phyloP scores from a whole-genome alignment of 2,113 vertebrate species.

The Lathamus discolor region DNA sequence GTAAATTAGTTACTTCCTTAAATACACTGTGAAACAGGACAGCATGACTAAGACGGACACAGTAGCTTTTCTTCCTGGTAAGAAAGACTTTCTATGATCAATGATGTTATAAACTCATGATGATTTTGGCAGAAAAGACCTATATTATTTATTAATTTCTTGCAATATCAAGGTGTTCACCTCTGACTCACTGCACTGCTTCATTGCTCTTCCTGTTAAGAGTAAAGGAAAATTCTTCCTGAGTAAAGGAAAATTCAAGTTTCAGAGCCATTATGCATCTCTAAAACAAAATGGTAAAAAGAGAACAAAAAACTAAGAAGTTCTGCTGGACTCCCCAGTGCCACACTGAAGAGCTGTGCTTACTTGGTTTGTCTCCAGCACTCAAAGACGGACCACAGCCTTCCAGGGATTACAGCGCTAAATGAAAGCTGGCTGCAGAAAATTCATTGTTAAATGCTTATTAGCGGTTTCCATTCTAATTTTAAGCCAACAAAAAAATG shows the following conservation, averaged over 20 bases:
- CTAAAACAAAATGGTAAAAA: not conserved
- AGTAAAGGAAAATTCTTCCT: not conserved
- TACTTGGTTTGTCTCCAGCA: not conserved
- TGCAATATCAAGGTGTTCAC: not conserved
- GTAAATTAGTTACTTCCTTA: not conserved
- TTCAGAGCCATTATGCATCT: not conserved
- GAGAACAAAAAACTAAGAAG: not conserved
- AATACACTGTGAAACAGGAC: fast-evolving
- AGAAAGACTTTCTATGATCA: not conserved
- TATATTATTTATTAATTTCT: not conserved
- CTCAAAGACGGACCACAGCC: not conserved
- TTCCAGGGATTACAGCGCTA: not conserved
- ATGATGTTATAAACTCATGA: not conserved
- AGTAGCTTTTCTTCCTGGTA: not conserved
- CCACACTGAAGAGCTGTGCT: not conserved
- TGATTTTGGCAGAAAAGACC: not conserved
- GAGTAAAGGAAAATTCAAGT: not conserved
- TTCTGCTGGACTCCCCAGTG: not conserved
- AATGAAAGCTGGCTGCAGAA: not conserved
- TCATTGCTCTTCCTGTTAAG: not conserved
- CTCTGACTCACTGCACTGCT: not conserved
- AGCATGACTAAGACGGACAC: not conserved
- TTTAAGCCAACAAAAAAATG: not conserved
- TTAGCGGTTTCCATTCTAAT: not conserved
- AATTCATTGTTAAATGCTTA: not conserved